Percentiles rank a stretch among this genome's conserved stretches.
phyloP scores from a whole-genome alignment of 2,113 vertebrate species.

The Odontesthes bonariensis region DNA sequence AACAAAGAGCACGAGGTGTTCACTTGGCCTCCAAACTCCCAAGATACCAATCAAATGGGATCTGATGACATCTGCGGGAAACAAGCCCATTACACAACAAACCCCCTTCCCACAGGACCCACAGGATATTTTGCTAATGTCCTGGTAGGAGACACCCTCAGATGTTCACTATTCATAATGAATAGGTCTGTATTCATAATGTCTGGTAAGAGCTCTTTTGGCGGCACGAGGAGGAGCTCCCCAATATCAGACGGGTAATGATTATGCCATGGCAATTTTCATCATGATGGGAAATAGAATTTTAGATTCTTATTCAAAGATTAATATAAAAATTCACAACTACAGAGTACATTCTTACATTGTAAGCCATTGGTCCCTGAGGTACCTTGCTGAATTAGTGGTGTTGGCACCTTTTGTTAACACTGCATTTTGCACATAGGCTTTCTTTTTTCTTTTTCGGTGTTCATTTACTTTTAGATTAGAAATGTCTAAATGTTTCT shows the following conservation, averaged over 20 bases:
- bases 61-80: neutral
- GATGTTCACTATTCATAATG: neutral
- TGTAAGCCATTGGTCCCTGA: neutral
- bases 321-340: too few relatives aligned
- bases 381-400: neutral
- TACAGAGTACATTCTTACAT: too few relatives aligned
- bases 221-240: neutral
- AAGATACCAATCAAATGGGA: neutral
- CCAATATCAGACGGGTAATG: neutral
- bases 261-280: neutral
- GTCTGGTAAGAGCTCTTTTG: neutral
- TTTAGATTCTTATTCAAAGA: too few relatives aligned
- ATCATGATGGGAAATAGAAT: too few relatives aligned
- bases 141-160: neutral
- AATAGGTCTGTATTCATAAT: too few relatives aligned
- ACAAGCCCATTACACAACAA: neutral
- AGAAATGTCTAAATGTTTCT: neutral
- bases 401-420: neutral
- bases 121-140: neutral
- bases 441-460: neutral
- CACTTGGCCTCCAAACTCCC: neutral
- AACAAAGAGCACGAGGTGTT: neutral
- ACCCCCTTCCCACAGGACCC: neutral
- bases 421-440: neutral
- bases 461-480: neutral